Conservation (phyloP, 2,797 vertebrate species). For the Pelodytes ibericus region DNA sequence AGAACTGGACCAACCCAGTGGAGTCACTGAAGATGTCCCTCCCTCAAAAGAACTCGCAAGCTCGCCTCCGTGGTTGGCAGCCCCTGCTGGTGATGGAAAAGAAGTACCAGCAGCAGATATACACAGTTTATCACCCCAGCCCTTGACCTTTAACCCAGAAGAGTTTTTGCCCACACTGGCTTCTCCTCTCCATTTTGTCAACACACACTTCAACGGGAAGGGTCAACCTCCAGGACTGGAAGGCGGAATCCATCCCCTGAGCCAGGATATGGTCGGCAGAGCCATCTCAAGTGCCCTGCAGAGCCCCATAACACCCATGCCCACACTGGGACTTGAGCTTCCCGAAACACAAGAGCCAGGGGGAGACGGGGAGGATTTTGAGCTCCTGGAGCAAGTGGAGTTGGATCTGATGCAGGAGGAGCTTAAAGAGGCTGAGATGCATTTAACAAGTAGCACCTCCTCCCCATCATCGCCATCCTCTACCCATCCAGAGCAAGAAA, state of each 20-base stretch:
- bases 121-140: conserved; percentile 63
- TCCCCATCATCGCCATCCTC: background rate
- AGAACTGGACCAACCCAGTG: conserved; percentile 96
- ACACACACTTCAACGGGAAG: conserved; percentile 94
- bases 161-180: conserved; percentile 70
- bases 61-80: conserved; percentile 85
- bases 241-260: conserved; percentile 80
- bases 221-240: conserved; percentile 67
- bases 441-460: background rate
- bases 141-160: conserved; percentile 71
- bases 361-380: conserved; percentile 85
- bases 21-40: conserved; percentile 87
- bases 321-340: conserved; percentile 64
- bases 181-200: conserved; percentile 95
- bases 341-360: conserved; percentile 64
- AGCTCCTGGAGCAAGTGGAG: conserved; percentile 98
- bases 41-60: conserved; percentile 83
- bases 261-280: conserved; percentile 86
- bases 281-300: conserved; percentile 86
- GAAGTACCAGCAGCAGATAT: conserved; percentile 55
- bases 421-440: conserved; percentile 73
- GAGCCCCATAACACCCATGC: conserved; percentile 84
- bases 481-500: background rate
- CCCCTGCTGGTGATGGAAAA: conserved; percentile 70
- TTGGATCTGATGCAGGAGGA: conserved; percentile 89